Conservation (phyloP, 2,888 invertebrate genomes). For the Clitarchus hookeri region DNA sequence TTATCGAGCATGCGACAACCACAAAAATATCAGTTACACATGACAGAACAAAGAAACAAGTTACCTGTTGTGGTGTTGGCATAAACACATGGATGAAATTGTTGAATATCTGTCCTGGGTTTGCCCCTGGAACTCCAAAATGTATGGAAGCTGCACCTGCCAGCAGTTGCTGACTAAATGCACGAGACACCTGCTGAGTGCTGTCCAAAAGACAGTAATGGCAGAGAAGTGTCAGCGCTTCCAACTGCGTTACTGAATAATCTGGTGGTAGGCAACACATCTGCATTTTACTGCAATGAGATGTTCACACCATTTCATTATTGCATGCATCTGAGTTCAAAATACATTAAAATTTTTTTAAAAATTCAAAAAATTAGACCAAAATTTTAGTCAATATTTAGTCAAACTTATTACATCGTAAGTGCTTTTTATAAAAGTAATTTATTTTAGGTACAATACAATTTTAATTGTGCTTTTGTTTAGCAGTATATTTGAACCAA, state of each 20-base stretch:
- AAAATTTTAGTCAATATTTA: too few relatives aligned
- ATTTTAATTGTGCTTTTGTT: too few relatives aligned
- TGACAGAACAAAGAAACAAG: background rate
- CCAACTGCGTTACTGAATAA: slow-evolving; percentile 76
- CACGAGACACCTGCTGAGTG: slow-evolving; percentile 62
- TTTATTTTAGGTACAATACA: too few relatives aligned
- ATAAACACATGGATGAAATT: slow-evolving; percentile 82
- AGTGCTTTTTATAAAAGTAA: too few relatives aligned
- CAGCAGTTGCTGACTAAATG: slow-evolving; percentile 61
- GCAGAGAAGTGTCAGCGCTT: slow-evolving; percentile 76
- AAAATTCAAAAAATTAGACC: background rate
- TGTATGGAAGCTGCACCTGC: slow-evolving; percentile 56
- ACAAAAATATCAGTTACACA: too few relatives aligned
- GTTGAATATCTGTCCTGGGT: slow-evolving; percentile 75
- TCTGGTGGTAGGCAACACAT: slow-evolving; percentile 65
- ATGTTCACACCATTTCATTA: too few relatives aligned
- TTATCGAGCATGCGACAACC: too few relatives aligned
- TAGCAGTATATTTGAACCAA: too few relatives aligned
- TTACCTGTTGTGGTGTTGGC: slow-evolving; percentile 60
- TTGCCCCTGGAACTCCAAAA: slow-evolving; percentile 55
- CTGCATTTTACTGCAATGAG: background rate
- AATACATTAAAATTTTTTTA: background rate
- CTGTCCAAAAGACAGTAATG: slow-evolving; percentile 79
- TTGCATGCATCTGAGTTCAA: background rate
- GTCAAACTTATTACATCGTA: too few relatives aligned